Evolutionary conservation across 2,888 invertebrate genomes (phyloP).

Genomic region (Nycteola revayana): DNA sequence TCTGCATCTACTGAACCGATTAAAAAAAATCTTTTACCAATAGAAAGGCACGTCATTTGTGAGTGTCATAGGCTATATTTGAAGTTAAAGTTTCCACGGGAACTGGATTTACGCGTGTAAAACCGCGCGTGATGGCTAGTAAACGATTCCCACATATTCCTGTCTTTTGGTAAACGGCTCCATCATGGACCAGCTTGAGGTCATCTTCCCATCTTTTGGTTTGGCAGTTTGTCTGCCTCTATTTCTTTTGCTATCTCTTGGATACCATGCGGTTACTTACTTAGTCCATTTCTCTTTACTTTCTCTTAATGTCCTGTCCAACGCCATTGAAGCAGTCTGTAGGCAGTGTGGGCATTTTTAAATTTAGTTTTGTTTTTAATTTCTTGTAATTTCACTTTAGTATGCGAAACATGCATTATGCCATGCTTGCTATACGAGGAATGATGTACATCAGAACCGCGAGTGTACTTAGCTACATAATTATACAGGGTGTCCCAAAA

Average conservation of each 20-base stretch:
- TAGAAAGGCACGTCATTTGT: too few relatives aligned
- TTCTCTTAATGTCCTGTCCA: slow-evolving; percentile 14
- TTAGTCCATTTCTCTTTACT: slow-evolving; percentile 12
- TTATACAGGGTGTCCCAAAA: too few relatives aligned
- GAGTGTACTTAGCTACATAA: too few relatives aligned
- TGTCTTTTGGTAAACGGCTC: slow-evolving; percentile 6
- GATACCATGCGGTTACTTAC: slow-evolving; percentile 6
- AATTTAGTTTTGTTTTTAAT: slow-evolving; percentile 7
- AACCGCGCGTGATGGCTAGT: too few relatives aligned
- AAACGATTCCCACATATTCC: slow-evolving; percentile 4
- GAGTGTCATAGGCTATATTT: too few relatives aligned
- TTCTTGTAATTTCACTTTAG: not conserved
- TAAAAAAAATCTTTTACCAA: too few relatives aligned
- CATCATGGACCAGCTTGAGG: slow-evolving; percentile 2
- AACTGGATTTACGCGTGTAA: too few relatives aligned
- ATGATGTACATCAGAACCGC: too few relatives aligned
- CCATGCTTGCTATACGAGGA: too few relatives aligned
- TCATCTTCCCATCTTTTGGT: slow-evolving; percentile 8
- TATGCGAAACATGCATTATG: too few relatives aligned
- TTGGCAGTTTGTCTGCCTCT: slow-evolving; percentile 2
- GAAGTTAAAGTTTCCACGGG: too few relatives aligned
- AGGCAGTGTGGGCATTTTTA: slow-evolving; percentile 3
- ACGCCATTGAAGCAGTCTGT: slow-evolving; percentile 10
- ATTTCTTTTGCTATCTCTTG: slow-evolving; percentile 7
- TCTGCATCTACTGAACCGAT: too few relatives aligned